These are phyloP conservation scores for Andrena praecox DNA, from an alignment of 2,888 invertebrate genomes.

Conservation along the genomic window DNA sequence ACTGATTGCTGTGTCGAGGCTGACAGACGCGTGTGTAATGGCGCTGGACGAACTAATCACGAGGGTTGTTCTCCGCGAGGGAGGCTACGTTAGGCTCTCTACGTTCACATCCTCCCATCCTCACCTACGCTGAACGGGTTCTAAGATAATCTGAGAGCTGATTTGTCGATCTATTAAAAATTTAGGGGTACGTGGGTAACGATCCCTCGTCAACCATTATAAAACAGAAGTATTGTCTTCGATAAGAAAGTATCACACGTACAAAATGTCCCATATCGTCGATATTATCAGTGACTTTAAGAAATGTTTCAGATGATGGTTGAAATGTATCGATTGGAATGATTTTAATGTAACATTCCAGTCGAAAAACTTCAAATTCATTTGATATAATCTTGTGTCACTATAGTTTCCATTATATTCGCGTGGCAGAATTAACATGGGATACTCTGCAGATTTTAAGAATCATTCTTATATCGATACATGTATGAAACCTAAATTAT, in stretches of 20 bases:
- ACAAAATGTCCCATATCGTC: not conserved
- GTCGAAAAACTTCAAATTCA: not conserved
- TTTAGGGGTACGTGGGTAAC: constrained; percentile 31
- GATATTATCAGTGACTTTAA: not conserved
- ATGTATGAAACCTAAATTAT: not conserved
- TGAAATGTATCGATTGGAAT: not conserved
- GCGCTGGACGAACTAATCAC: constrained; percentile 40
- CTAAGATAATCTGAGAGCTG: not conserved
- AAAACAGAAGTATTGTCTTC: not conserved
- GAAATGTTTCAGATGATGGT: not conserved
- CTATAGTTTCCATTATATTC: not conserved
- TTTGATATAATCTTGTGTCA: not conserved
- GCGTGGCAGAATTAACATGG: not conserved
- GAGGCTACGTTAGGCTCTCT: constrained; percentile 50
- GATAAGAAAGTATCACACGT: not conserved
- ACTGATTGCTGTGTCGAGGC: constrained; percentile 66
- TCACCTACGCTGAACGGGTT: constrained; percentile 4
- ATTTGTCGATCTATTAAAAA: constrained; percentile 56
- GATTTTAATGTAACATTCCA: not conserved
- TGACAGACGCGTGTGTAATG: constrained; percentile 45
- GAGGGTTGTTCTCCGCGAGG: constrained; percentile 27
- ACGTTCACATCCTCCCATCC: constrained; percentile 2
- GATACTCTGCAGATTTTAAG: not conserved
- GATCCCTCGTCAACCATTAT: not conserved
- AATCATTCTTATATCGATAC: not conserved